Evolutionary conservation across 2,113 vertebrate genomes (phyloP).

Genomic region (Muscicapa adusta): DNA sequence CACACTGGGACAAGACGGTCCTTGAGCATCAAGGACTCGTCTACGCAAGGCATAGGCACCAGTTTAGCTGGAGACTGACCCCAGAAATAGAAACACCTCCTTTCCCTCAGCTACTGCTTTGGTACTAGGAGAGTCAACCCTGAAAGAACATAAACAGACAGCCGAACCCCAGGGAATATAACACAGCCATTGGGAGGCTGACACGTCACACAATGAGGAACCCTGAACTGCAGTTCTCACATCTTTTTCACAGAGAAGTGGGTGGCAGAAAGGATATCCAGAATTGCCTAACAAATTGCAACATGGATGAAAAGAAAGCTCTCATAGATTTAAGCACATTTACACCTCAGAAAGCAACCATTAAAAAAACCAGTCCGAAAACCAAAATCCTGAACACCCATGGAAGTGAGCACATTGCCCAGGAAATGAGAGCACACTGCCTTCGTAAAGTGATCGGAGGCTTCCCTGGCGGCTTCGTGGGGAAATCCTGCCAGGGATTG

Average conservation of each 20-base stretch:
- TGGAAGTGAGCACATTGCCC: neutral
- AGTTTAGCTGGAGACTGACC: neutral
- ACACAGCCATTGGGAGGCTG: neutral
- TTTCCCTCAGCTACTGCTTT: neutral
- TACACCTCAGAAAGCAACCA: neutral
- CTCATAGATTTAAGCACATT: neutral
- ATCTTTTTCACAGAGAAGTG: neutral
- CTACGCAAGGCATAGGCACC: neutral
- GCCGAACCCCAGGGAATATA: neutral
- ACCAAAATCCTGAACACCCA: neutral
- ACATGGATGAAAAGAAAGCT: neutral
- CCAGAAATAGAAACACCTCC: neutral
- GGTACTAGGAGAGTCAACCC: neutral
- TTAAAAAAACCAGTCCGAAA: neutral
- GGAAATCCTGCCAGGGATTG: neutral
- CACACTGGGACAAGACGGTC: neutral
- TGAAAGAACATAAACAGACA: neutral
- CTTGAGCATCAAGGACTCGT: neutral
- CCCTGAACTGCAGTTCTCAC: neutral
- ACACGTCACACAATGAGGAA: neutral
- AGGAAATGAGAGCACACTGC: neutral
- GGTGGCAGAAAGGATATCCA: neutral
- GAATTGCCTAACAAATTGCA: neutral
- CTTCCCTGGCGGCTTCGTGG: neutral
- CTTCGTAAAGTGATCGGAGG: neutral